Evolutionary conservation across 2,888 invertebrate genomes (phyloP).

Genomic region (Philaethria dido): DNA sequence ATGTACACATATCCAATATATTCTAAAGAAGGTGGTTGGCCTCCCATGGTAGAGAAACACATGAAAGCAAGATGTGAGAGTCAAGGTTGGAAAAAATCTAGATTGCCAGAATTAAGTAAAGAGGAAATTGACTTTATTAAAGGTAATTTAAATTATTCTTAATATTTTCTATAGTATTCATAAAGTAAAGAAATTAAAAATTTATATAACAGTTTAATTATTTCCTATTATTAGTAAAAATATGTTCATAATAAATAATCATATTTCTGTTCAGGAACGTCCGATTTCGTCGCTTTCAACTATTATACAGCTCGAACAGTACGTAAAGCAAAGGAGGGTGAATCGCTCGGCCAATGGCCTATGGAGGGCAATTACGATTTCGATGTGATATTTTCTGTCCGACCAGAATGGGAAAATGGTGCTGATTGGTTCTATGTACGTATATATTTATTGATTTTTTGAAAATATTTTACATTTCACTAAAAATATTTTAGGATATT

Average conservation of each 20-base stretch:
- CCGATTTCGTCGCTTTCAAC: constrained; percentile 3
- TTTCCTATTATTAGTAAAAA: too few species aligned
- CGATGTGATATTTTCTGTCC: too few species aligned
- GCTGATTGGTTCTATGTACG: too few species aligned
- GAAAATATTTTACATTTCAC: too few species aligned
- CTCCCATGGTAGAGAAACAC: neutral
- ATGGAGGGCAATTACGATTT: neutral
- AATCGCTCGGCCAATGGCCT: neutral
- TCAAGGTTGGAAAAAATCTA: constrained; percentile 1
- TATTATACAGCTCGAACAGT: constrained; percentile 2
- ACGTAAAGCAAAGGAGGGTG: constrained; percentile 5
- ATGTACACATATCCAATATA: constrained; percentile 4
- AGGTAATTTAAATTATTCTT: neutral
- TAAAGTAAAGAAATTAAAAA: too few species aligned
- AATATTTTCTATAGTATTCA: too few species aligned
- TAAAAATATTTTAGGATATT: too few species aligned
- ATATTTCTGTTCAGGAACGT: neutral
- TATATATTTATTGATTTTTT: neutral
- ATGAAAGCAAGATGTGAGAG: neutral
- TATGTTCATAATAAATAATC: too few species aligned
- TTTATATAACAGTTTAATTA: too few species aligned
- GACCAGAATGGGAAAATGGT: too few species aligned
- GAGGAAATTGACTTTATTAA: constrained; percentile 1
- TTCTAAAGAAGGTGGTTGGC: neutral
- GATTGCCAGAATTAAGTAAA: neutral